phyloP scores from a whole-genome alignment of 2,888 invertebrate genomes.

The Athalia circularis region DNA sequence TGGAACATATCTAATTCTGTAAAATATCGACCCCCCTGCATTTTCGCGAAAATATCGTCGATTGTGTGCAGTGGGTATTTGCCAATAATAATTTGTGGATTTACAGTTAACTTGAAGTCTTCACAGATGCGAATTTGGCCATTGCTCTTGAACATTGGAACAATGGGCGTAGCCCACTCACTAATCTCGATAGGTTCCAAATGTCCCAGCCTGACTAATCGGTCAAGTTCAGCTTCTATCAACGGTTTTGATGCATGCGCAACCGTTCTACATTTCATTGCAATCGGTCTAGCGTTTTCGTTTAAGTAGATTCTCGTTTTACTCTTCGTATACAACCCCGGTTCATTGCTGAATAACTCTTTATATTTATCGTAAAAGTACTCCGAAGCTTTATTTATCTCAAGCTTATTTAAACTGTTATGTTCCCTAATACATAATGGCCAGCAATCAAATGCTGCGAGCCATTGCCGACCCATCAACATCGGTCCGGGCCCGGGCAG shows the following conservation, averaged over 20 bases:
- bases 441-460: constrained; percentile 48
- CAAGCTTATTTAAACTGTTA: constrained; percentile 24
- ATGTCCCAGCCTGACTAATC: background rate
- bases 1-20: constrained; percentile 46
- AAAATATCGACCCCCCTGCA: constrained; percentile 46
- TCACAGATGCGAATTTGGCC: constrained; percentile 48
- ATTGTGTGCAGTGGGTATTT: constrained; percentile 48
- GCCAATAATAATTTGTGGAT: constrained; percentile 44
- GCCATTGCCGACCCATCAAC: constrained; percentile 49
- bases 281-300: constrained; percentile 16
- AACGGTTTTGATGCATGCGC: constrained; percentile 6
- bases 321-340: constrained; percentile 48
- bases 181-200: constrained; percentile 42
- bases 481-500: constrained; percentile 45
- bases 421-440: constrained; percentile 14
- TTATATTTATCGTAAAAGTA: constrained; percentile 36
- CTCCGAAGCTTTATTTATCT: constrained; percentile 15
- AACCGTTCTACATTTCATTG: constrained; percentile 29
- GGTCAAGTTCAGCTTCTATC: background rate
- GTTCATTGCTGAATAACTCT: constrained; percentile 46
- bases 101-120: constrained; percentile 48
- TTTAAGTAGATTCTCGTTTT: constrained; percentile 48
- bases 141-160: constrained; percentile 48
- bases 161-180: constrained; percentile 52
- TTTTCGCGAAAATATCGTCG: constrained; percentile 44